These are phyloP conservation scores for Ceraclea dissimilis DNA, from an alignment of 2,888 invertebrate genomes.

Conservation along the genomic window DNA sequence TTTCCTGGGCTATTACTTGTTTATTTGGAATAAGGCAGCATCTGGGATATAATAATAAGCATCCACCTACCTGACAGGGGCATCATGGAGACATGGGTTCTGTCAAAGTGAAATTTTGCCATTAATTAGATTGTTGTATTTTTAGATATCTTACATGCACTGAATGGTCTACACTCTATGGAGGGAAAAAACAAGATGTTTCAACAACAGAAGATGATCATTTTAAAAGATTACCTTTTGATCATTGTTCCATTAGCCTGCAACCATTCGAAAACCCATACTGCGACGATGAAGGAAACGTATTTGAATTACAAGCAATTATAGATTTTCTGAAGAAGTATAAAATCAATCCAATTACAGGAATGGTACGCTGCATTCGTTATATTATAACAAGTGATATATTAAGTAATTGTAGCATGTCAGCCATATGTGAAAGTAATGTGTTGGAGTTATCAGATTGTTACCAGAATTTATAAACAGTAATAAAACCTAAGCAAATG, in stretches of 20 bases:
- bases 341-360: conserved; percentile 90
- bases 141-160: conserved; percentile 76
- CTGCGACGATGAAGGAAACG: conserved; percentile 82
- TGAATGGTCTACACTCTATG: conserved; percentile 85
- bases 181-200: conserved; percentile 71
- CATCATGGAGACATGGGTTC: too few relatives aligned
- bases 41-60: neutral
- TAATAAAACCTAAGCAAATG: neutral
- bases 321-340: conserved; percentile 82
- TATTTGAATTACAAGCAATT: conserved; percentile 86
- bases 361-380: conserved; percentile 66
- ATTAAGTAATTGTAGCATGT: too few relatives aligned
- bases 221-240: conserved; percentile 87
- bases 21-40: neutral
- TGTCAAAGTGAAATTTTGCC: too few relatives aligned
- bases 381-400: too few relatives aligned
- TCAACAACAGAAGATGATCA: conserved; percentile 66
- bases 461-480: too few relatives aligned
- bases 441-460: neutral
- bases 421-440: too few relatives aligned
- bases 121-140: neutral
- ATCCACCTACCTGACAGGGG: too few relatives aligned
- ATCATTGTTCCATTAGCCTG: conserved; percentile 86
- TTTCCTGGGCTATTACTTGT: neutral
- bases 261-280: conserved; percentile 90